Base-by-base conservation (phyloP, 2,113 vertebrate species). In the Copsychus sechellarum region DNA sequence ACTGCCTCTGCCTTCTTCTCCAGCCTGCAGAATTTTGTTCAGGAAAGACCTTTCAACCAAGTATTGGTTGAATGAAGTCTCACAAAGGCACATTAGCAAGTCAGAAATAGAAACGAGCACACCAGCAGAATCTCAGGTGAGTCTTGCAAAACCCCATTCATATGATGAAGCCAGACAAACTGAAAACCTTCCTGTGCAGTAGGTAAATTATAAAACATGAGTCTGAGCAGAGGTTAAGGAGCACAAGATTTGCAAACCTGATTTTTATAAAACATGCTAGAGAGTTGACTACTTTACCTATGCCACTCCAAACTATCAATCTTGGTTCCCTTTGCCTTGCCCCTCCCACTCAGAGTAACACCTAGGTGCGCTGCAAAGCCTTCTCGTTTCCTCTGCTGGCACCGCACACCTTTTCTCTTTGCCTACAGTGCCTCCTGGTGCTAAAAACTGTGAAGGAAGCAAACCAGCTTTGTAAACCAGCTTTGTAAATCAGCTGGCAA, bases 291-390 rank as follows among this genome's bases (percentile, higher is more conserved):
- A 14, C 29, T 89, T 81, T 29, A 74, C 15, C 13, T 3, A 34
- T 0, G 0, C 6, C n/a, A 18, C 15, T 28, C 36, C 20, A 3
- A 50, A 89, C 14, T 1, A 42, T 4, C 48, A 17, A 31, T 9
- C 21, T 50, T 1, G 0, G 15, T 3, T 50, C 20, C 71, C 38
- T 65, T 50, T 0, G 0, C 28, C 58, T 48, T 45, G 29, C 15
- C 48, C 38, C 34, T 70, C 26, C 53, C 26, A 54, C 15, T 42
- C 53, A 28, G 24, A 12, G 9, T 4, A 53, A 29, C 33, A n/a
- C 8, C 14, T 20, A 43, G 5, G 11, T 0, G 0, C 2, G 1
- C 12, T 7, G 38, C 7, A 5, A 51, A 65, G 29, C 1, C 31
- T 33, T 20, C 38, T 16, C 3, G 0, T 36, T 33, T 5, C 4